Evolutionary conservation across 1,140 invertebrate genomes (phyloP), one percentile per base, ranked within the genome.

Genomic region (Drosophila tani): DNA sequence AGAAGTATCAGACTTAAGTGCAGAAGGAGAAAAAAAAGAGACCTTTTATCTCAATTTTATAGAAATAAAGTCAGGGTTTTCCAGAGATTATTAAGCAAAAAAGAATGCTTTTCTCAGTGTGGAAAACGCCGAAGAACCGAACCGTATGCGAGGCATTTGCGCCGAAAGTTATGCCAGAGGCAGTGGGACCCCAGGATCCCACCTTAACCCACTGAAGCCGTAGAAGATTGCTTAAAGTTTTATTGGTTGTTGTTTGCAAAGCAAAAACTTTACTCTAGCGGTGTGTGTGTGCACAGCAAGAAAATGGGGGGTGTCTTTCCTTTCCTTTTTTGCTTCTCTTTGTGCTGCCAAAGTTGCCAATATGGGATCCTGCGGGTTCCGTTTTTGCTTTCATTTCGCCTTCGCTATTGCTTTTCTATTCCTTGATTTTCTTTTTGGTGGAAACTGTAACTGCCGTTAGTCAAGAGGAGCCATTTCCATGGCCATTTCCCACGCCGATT

Each of bases 191-290:
- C 50, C 19, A 59, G 50, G 67, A 63, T 9, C 29, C 65, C 56
- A 66, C 38, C 62, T 79, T 75, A 71, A 79, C 70, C 75, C 66
- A 70, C 49, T 66, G 81, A 69, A 84, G 85, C 84, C 78, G 74
- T 81, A 75, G 81, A 90, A 88, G 85, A 88, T 88, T 88, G 85
- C 85, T 88, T 88, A 90, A 88, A 88, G 85, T 88, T 88, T 88
- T 88, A 88, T 88, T 88, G 85, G 85, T 88, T 88, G 85, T 90
- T 90, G 84, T 88, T 90, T 90, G 85, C 78, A 88, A 90, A 88
- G 85, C 85, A 88, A 90, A 88, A 88, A 88, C 84, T 88, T 88
- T 88, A 88, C 84, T 81, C 77, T 66, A 81, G 81, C 82, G 75
- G 74, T 66, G 58, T n/a, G 51, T n/a, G 74, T 69, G 77, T 38